Conservation (phyloP, 2,888 invertebrate species). For the Synergus umbraculus region DNA sequence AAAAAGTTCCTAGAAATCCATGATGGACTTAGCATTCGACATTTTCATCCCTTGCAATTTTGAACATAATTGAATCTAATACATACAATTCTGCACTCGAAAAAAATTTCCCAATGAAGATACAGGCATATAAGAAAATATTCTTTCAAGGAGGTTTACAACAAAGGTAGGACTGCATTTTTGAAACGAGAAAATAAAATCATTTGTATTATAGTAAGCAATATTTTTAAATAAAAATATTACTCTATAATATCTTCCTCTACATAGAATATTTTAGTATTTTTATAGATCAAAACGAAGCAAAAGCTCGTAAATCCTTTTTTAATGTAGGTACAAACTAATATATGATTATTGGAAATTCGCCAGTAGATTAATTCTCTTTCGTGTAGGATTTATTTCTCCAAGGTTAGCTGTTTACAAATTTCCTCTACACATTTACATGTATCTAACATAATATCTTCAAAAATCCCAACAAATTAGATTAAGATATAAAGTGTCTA, state of each 20-base stretch:
- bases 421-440: not conserved
- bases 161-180: not conserved
- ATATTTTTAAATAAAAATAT: too few relatives aligned
- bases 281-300: not conserved
- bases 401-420: conserved; percentile 10
- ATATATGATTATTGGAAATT: not conserved
- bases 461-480: too few relatives aligned
- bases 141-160: not conserved
- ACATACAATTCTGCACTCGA: not conserved
- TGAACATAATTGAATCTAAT: not conserved
- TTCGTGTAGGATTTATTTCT: not conserved
- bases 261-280: not conserved
- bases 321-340: not conserved
- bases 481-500: too few relatives aligned
- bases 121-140: not conserved
- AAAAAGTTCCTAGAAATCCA: conserved; percentile 46
- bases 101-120: conserved; percentile 1
- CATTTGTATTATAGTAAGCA: too few relatives aligned
- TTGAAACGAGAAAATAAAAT: not conserved
- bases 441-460: too few relatives aligned
- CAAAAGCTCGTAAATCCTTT: not conserved
- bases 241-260: not conserved
- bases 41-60: conserved; percentile 2
- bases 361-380: not conserved
- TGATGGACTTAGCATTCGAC: conserved; percentile 2